A percentile compares a stretch with the other conserved stretches of the same genome.
Conservation (phyloP, 2,797 vertebrate species). For the Chelidonichthys spinosus region DNA sequence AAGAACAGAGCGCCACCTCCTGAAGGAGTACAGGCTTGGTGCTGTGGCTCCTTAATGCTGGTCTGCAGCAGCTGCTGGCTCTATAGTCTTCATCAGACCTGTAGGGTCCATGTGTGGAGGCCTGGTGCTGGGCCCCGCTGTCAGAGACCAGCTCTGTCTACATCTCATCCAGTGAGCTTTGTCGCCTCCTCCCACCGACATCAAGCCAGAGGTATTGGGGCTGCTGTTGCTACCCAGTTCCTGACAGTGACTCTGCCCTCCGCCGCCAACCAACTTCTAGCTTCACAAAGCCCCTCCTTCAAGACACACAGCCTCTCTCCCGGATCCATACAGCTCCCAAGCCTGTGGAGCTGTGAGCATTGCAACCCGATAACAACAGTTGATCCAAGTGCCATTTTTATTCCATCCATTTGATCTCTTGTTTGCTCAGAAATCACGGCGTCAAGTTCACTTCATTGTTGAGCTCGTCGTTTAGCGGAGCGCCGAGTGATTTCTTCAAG, state of each 20-base stretch:
- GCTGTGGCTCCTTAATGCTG: background rate
- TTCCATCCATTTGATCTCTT: background rate
- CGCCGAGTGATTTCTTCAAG: background rate
- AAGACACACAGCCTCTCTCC: conserved; percentile 48
- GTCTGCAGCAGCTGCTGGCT: conserved; percentile 34
- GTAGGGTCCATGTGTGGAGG: conserved; percentile 27
- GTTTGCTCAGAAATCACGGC: too few relatives aligned
- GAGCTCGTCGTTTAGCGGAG: background rate
- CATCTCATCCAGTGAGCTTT: conserved; percentile 62
- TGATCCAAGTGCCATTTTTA: background rate
- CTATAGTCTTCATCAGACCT: conserved; percentile 37
- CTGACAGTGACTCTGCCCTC: conserved; percentile 80
- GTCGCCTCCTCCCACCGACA: conserved; percentile 80
- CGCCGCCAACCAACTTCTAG: conserved; percentile 80
- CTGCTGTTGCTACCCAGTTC: conserved; percentile 87
- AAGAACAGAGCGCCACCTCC: conserved; percentile 14
- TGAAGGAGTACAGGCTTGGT: background rate
- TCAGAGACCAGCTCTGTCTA: conserved; percentile 41
- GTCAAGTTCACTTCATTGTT: background rate
- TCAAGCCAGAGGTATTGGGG: conserved; percentile 67
- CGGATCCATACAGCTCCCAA: conserved; percentile 21
- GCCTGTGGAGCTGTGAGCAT: conserved; percentile 26
- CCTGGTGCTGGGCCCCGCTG: conserved; percentile 36
- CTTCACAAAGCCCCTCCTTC: conserved; percentile 76
- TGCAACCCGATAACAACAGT: background rate